Conservation (phyloP, 2,888 invertebrate genomes). For the Uloborus plumipes region DNA sequence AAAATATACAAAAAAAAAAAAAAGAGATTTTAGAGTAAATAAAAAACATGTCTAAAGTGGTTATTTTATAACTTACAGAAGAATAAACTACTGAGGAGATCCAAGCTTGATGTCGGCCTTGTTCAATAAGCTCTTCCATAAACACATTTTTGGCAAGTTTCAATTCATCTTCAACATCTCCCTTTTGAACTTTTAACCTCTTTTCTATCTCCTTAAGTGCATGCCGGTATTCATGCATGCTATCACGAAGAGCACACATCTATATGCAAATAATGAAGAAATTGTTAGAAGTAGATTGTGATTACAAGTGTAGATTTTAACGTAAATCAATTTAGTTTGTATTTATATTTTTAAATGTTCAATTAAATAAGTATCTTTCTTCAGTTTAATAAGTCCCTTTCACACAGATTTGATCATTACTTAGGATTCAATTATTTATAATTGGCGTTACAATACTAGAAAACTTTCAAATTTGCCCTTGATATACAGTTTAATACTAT, state of each 20-base stretch:
- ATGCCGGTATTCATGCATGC: conserved; percentile 78
- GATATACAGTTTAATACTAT: too few species aligned
- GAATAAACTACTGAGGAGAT: conserved; percentile 79
- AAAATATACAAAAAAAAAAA: background rate
- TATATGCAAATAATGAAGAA: conserved; percentile 41
- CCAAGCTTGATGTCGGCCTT: conserved; percentile 80
- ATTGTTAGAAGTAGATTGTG: too few species aligned
- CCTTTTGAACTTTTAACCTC: conserved; percentile 39
- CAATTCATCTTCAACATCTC: conserved; percentile 75
- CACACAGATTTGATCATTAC: too few species aligned
- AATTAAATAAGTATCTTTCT: too few species aligned
- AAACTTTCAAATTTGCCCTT: too few species aligned
- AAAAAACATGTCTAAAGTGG: background rate
- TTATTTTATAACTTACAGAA: conserved; percentile 69
- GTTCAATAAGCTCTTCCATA: conserved; percentile 76
- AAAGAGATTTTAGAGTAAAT: background rate
- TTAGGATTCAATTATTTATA: too few species aligned
- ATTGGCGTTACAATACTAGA: too few species aligned
- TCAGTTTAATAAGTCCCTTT: too few species aligned
- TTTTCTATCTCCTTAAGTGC: conserved; percentile 71
- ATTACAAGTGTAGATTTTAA: too few species aligned
- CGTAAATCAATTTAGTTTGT: too few species aligned
- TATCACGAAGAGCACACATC: conserved; percentile 77
- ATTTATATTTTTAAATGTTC: too few species aligned
- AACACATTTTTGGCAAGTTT: conserved; percentile 77